These are phyloP conservation scores for Epinotia ramella DNA, from an alignment of 2,888 invertebrate genomes.

Conservation along the genomic window DNA sequence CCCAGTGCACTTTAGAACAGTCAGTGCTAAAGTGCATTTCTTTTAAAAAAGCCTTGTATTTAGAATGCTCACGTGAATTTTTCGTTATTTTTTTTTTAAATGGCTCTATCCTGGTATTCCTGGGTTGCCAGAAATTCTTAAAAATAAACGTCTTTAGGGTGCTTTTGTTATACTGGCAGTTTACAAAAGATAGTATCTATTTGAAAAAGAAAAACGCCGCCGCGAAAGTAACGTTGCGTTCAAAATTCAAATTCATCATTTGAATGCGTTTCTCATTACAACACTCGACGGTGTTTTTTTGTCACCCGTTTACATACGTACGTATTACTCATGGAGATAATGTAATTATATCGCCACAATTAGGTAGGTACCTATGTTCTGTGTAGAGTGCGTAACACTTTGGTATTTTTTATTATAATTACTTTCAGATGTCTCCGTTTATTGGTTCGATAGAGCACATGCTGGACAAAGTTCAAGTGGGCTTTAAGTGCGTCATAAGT, in stretches of 20 bases:
- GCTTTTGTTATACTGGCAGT: background rate
- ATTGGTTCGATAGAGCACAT: conserved; percentile 38
- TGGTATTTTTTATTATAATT: conserved; percentile 37
- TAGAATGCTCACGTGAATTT: background rate
- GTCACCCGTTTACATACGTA: background rate
- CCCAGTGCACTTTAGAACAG: conserved; percentile 1
- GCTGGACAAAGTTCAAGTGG: conserved; percentile 39
- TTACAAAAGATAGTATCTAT: background rate
- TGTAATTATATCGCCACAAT: conserved; percentile 3
- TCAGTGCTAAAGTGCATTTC: background rate
- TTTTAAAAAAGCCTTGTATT: background rate
- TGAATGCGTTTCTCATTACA: background rate
- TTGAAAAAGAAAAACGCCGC: background rate
- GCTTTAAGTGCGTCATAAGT: conserved; percentile 41
- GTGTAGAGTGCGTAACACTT: conserved; percentile 11
- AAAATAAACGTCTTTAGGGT: background rate
- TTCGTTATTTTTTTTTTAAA: background rate
- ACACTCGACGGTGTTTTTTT: background rate
- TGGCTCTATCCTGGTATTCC: too few species aligned
- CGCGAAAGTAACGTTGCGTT: background rate
- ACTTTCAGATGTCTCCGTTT: conserved; percentile 35
- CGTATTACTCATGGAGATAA: conserved; percentile 1
- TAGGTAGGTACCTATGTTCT: background rate
- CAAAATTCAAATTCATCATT: background rate
- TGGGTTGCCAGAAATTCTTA: background rate